These are phyloP conservation scores for Madoqua kirkii DNA, from an alignment of 2,113 vertebrate species.

Conservation along the genomic window DNA sequence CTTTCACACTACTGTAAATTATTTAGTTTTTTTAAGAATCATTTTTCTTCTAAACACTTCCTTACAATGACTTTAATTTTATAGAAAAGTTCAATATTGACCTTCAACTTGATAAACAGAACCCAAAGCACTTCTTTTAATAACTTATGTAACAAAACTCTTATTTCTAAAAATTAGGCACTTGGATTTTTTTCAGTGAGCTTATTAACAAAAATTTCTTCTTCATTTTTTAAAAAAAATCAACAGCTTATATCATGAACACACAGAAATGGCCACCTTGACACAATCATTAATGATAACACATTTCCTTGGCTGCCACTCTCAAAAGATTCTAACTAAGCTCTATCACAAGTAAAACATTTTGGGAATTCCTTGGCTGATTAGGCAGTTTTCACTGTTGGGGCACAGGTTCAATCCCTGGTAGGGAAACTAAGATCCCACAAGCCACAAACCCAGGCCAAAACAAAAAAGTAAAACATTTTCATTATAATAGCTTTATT, in stretches of 20 bases:
- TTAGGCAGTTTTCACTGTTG: background rate
- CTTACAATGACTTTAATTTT: background rate
- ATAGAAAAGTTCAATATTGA: background rate
- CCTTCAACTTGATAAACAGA: background rate
- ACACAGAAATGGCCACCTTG: conserved; percentile 5
- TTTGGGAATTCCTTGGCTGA: background rate
- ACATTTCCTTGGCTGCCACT: background rate
- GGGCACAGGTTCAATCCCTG: background rate
- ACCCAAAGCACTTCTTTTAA: background rate
- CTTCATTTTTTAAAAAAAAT: background rate
- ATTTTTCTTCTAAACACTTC: background rate
- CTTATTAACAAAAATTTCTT: conserved; percentile 34
- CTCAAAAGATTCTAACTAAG: conserved; percentile 22
- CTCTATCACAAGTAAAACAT: conserved; percentile 1
- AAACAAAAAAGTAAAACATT: conserved; percentile 3
- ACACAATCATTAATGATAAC: background rate
- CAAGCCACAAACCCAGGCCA: background rate
- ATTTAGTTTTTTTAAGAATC: background rate
- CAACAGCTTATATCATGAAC: background rate
- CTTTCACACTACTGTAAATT: background rate
- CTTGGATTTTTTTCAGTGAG: background rate
- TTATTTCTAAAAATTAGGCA: conserved; percentile 4
- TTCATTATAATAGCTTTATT: conserved; percentile 24
- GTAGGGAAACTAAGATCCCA: background rate
- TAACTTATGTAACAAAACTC: background rate